A percentile compares a stretch with the other conserved stretches of the same genome.
These are phyloP conservation scores for Drosophila funebris DNA, from an alignment of 1,140 invertebrate species.

Conservation along the genomic window DNA sequence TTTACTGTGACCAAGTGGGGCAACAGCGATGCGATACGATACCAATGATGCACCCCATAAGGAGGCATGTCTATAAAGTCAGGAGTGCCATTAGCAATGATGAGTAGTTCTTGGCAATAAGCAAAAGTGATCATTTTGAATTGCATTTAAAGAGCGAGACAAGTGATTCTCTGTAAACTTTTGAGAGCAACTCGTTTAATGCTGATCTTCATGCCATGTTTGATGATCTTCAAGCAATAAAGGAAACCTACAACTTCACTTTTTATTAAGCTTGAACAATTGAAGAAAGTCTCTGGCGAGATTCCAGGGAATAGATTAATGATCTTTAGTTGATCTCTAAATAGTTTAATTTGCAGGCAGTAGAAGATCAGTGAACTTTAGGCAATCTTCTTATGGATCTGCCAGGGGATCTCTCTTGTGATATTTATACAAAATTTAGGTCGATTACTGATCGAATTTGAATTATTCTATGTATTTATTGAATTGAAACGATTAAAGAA, in stretches of 20 bases:
- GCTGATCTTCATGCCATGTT: constrained; percentile 8
- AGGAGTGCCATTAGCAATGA: constrained; percentile 24
- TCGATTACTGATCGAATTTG: too few relatives aligned
- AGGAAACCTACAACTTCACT: constrained; percentile 11
- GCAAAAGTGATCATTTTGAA: constrained; percentile 15
- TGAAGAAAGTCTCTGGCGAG: neutral
- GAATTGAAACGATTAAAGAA: too few relatives aligned
- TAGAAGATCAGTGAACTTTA: too few relatives aligned
- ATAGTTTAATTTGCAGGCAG: too few relatives aligned
- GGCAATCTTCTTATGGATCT: too few relatives aligned
- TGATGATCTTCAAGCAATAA: constrained; percentile 7
- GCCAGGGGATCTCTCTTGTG: too few relatives aligned
- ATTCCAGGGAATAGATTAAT: neutral
- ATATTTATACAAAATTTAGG: too few relatives aligned
- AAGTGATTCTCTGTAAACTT: constrained; percentile 29
- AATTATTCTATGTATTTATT: too few relatives aligned
- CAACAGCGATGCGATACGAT: neutral
- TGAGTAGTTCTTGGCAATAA: constrained; percentile 29
- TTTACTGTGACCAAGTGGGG: constrained; percentile 30
- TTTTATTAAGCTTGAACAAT: constrained; percentile 13
- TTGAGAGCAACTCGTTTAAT: constrained; percentile 20
- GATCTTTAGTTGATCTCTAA: too few relatives aligned
- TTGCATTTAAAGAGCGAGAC: neutral
- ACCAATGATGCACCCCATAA: neutral
- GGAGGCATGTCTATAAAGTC: constrained; percentile 10